Evolutionary conservation across 2,888 invertebrate species (phyloP).

Genomic region (Protula sp.): DNA sequence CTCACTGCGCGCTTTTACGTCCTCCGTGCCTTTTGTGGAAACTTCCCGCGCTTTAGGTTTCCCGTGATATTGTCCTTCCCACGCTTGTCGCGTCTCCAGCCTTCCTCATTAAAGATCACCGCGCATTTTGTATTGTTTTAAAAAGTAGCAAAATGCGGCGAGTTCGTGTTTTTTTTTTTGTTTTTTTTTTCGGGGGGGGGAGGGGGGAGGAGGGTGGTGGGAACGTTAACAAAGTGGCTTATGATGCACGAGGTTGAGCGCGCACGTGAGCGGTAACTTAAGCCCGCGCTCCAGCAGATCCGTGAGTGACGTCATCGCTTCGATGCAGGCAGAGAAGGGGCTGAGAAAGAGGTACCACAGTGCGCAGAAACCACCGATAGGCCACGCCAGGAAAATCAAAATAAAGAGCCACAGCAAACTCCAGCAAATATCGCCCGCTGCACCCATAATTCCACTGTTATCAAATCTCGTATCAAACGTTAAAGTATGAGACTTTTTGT

Average conservation of each 20-base stretch:
- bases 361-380: slow-evolving; percentile 44
- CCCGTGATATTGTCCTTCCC: too few species aligned
- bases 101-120: too few species aligned
- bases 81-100: too few species aligned
- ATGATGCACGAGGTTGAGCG: slow-evolving; percentile 46
- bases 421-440: slow-evolving; percentile 34
- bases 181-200: too few species aligned
- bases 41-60: too few species aligned
- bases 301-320: slow-evolving; percentile 36
- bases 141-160: too few species aligned
- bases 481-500: too few species aligned
- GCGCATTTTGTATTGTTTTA: too few species aligned
- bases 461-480: not conserved
- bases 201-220: not conserved
- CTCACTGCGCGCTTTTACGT: too few species aligned
- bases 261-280: slow-evolving; percentile 45
- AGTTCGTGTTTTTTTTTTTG: too few species aligned
- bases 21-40: too few species aligned
- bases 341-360: slow-evolving; percentile 30
- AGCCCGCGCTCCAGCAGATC: slow-evolving; percentile 44
- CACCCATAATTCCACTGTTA: slow-evolving; percentile 23
- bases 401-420: slow-evolving; percentile 49
- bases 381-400: slow-evolving; percentile 46
- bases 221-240: slow-evolving; percentile 37
- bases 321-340: slow-evolving; percentile 46